Evolutionary conservation across 2,113 vertebrate genomes (phyloP).

Genomic region (Lates calcarifer): DNA sequence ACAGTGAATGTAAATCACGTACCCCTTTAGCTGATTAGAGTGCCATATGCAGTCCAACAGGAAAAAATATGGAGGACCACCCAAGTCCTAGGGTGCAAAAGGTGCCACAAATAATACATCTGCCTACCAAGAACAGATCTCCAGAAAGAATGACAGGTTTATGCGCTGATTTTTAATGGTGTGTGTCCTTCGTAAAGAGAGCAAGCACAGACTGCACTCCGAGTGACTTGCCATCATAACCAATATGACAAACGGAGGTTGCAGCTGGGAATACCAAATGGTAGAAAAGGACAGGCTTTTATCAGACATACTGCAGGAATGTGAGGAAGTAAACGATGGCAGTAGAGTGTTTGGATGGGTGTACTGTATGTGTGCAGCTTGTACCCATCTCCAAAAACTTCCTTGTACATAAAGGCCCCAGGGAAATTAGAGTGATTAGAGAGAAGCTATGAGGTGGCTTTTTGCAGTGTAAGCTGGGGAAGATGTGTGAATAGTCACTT

Average conservation of each 20-base stretch:
- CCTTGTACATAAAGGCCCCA: conserved; percentile 44
- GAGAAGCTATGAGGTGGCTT: conserved; percentile 30
- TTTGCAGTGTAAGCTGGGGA: conserved; percentile 59
- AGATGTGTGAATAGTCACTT: conserved; percentile 55
- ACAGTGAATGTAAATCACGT: conserved; percentile 76
- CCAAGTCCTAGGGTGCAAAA: conserved; percentile 39
- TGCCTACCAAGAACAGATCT: conserved; percentile 33
- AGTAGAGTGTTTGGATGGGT: conserved; percentile 27
- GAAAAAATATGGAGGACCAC: conserved; percentile 56
- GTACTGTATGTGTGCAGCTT: conserved; percentile 13
- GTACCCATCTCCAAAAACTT: conserved; percentile 48
- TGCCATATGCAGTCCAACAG: conserved; percentile 54
- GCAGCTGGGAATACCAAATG: conserved; percentile 52
- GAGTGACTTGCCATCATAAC: conserved; percentile 56
- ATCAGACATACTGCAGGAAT: conserved; percentile 32
- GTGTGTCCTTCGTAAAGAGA: conserved; percentile 61
- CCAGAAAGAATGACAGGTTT: conserved; percentile 68
- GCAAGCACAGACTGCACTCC: conserved; percentile 40
- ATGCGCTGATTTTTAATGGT: conserved; percentile 59
- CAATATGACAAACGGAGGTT: conserved; percentile 47
- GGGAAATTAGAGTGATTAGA: conserved; percentile 69
- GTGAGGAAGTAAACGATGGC: conserved; percentile 20
- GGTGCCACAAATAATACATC: conserved; percentile 66
- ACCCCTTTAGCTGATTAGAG: conserved; percentile 75
- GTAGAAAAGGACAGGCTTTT: conserved; percentile 42